These are phyloP conservation scores for Holothuria glaberrima DNA, from an alignment of 35 echinoderm and acorn worm species.

Conservation along the genomic window DNA sequence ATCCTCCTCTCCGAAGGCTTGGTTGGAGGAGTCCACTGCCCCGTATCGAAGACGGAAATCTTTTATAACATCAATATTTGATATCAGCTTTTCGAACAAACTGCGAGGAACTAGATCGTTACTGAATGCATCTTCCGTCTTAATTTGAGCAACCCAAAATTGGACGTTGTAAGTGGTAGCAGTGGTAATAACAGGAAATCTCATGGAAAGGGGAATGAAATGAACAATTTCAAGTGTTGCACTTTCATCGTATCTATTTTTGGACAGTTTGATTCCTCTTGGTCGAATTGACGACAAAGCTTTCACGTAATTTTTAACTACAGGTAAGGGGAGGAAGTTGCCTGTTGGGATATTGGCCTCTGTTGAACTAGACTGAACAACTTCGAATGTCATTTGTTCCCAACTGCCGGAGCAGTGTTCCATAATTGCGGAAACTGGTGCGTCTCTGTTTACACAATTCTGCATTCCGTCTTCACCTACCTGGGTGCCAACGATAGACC, in stretches of 20 bases:
- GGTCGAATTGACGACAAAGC: background rate
- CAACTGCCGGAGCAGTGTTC: background rate
- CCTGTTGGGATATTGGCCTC: background rate
- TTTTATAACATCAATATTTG: background rate
- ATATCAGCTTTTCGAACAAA: background rate
- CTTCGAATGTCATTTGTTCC: conserved; percentile 1
- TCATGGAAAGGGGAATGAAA: background rate
- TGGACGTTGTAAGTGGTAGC: background rate
- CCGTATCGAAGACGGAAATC: background rate
- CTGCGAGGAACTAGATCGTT: background rate
- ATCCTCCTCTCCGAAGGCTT: conserved; percentile 2
- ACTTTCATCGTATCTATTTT: background rate
- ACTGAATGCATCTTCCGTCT: background rate
- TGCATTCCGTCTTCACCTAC: conserved; percentile 19
- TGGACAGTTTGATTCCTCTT: background rate
- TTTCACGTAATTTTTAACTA: background rate
- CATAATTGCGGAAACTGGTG: conserved; percentile 23
- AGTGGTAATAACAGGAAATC: background rate
- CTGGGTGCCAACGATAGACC: background rate
- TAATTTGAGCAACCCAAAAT: conserved; percentile 2
- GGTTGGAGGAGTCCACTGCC: background rate
- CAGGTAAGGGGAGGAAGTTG: background rate
- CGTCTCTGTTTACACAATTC: conserved; percentile 12
- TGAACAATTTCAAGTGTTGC: background rate
- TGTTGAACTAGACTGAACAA: background rate